A percentile compares a stretch with the other conserved stretches of the same genome.
phyloP scores from a whole-genome alignment of 1,140 invertebrate species.

The Carposina sasakii region DNA sequence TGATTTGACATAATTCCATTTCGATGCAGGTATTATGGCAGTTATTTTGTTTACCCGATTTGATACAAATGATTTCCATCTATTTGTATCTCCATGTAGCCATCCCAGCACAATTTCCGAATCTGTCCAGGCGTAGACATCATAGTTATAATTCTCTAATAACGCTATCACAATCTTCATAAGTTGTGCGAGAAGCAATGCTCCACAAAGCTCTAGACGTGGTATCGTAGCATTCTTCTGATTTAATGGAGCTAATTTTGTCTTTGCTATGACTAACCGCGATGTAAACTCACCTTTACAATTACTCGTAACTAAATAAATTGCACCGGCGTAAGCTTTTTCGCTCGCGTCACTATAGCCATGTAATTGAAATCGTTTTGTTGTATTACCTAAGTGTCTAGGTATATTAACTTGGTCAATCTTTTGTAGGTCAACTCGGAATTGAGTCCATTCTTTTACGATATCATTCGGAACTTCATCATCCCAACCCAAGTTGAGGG shows the following conservation, averaged over 20 bases:
- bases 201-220: conserved; percentile 38
- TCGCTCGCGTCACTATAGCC: conserved; percentile 11
- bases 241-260: conserved; percentile 42
- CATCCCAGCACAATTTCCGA: conserved; percentile 46
- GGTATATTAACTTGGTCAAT: neutral
- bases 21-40: conserved; percentile 12
- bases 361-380: conserved; percentile 4
- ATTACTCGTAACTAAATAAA: neutral
- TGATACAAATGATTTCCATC: conserved; percentile 41
- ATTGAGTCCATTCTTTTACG: neutral
- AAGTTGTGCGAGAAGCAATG: conserved; percentile 21
- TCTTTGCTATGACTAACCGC: conserved; percentile 9
- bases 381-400: neutral
- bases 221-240: conserved; percentile 30
- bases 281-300: conserved; percentile 15
- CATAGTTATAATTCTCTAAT: conserved; percentile 24
- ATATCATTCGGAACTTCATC: conserved; percentile 2
- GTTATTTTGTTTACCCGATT: conserved; percentile 51
- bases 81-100: conserved; percentile 28
- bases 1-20: conserved; percentile 51
- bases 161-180: conserved; percentile 11
- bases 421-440: neutral
- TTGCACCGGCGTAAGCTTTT: conserved; percentile 7
- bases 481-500: conserved; percentile 29
- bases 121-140: conserved; percentile 45